Percentiles rank a stretch among this genome's conserved stretches.
These are phyloP conservation scores for Choristoneura rosaceana DNA, from an alignment of 2,888 invertebrate species.

Conservation along the genomic window DNA sequence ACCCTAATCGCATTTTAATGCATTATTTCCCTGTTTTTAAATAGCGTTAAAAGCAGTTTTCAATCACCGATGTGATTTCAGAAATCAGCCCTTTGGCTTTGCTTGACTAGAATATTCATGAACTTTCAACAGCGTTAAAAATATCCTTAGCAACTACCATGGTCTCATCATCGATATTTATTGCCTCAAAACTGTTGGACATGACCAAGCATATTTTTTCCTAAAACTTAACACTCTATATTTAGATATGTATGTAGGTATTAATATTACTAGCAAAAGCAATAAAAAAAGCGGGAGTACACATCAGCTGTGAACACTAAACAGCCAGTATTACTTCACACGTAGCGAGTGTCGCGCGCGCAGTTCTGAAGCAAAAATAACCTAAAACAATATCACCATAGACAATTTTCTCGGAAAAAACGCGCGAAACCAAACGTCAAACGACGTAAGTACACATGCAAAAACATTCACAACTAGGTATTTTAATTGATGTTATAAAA, in stretches of 20 bases:
- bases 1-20: too few relatives aligned
- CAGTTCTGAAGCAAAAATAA: conserved; percentile 21
- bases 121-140: neutral
- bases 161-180: neutral
- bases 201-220: conserved; percentile 8
- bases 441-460: conserved; percentile 13
- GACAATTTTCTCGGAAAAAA: conserved; percentile 4
- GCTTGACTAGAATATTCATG: too few relatives aligned
- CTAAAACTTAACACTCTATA: neutral
- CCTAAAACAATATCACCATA: conserved; percentile 14
- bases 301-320: conserved; percentile 25
- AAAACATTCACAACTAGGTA: conserved; percentile 6
- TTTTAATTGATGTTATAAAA: conserved; percentile 31
- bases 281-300: conserved; percentile 15
- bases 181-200: neutral
- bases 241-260: conserved; percentile 1
- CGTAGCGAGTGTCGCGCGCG: conserved; percentile 28
- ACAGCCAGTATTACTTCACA: conserved; percentile 28
- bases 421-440: conserved; percentile 32
- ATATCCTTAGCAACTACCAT: neutral
- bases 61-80: too few relatives aligned
- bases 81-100: too few relatives aligned
- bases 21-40: too few relatives aligned
- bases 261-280: conserved; percentile 1
- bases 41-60: too few relatives aligned